These are phyloP conservation scores for Calycopis cecrops DNA, from an alignment of 1,140 invertebrate genomes.

Conservation along the genomic window DNA sequence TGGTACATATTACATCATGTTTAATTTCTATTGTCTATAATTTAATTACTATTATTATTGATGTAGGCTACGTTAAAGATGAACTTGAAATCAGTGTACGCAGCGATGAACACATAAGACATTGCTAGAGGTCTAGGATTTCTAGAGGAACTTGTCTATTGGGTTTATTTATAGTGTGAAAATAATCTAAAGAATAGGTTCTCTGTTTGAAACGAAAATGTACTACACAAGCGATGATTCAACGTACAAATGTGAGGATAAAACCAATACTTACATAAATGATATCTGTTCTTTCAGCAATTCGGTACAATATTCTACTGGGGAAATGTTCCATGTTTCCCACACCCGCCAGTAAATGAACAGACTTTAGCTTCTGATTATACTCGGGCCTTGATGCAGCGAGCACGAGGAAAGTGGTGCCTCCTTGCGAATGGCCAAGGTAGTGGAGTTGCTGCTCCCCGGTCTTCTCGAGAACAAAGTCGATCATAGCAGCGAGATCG, in stretches of 20 bases:
- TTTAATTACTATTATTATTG: too few relatives aligned
- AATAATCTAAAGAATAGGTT: background rate
- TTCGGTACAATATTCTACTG: slow-evolving; percentile 21
- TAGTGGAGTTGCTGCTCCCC: slow-evolving; percentile 71
- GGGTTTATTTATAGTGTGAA: too few relatives aligned
- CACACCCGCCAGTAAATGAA: slow-evolving; percentile 49
- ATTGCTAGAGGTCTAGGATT: too few relatives aligned
- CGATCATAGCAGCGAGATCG: slow-evolving; percentile 80
- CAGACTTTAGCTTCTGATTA: slow-evolving; percentile 61
- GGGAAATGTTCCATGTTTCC: slow-evolving; percentile 51
- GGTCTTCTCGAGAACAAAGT: slow-evolving; percentile 76
- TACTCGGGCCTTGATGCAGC: slow-evolving; percentile 76
- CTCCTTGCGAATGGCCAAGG: slow-evolving; percentile 75
- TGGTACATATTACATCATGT: too few relatives aligned
- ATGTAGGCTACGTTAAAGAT: too few relatives aligned
- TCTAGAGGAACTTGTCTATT: too few relatives aligned
- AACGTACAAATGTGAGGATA: too few relatives aligned
- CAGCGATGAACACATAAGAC: too few relatives aligned
- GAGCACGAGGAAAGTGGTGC: slow-evolving; percentile 76
- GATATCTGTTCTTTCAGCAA: slow-evolving; percentile 30
- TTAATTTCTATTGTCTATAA: too few relatives aligned
- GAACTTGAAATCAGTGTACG: too few relatives aligned
- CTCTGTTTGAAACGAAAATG: background rate
- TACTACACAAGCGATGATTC: background rate
- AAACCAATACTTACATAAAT: slow-evolving; percentile 46